phyloP scores from a whole-genome alignment of 2,888 invertebrate genomes.

The Erebia ligea region DNA sequence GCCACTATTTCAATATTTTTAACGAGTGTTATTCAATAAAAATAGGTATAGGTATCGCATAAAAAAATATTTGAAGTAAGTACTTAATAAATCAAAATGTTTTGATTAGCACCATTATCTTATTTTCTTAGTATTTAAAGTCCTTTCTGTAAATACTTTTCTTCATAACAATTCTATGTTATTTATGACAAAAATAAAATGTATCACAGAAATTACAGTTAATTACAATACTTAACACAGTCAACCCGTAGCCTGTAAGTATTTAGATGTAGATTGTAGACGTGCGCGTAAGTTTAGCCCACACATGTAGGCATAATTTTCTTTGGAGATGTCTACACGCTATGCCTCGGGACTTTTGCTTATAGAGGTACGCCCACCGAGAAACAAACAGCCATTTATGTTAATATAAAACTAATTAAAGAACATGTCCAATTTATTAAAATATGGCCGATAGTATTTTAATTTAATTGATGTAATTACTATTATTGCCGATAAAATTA shows the following conservation, averaged over 20 bases:
- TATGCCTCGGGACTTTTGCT: constrained; percentile 56
- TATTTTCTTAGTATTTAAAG: too few species aligned
- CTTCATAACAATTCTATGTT: too few species aligned
- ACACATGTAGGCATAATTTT: constrained; percentile 63
- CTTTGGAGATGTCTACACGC: constrained; percentile 50
- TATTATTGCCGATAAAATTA: neutral
- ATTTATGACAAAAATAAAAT: too few species aligned
- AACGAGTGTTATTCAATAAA: too few species aligned
- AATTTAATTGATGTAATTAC: neutral
- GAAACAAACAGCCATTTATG: constrained; percentile 30
- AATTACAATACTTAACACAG: constrained; percentile 13
- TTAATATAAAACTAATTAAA: constrained; percentile 31
- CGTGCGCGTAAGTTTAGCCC: constrained; percentile 47
- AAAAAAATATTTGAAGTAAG: too few species aligned
- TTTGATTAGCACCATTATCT: too few species aligned
- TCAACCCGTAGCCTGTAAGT: constrained; percentile 11
- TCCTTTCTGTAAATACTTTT: too few species aligned
- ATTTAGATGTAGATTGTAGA: neutral
- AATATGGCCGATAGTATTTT: neutral
- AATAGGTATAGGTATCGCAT: too few species aligned
- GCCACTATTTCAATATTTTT: too few species aligned
- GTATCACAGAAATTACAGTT: neutral
- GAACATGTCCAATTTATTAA: constrained; percentile 28
- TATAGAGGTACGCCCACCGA: constrained; percentile 54
- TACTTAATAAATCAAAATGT: too few species aligned